phyloP scores from a whole-genome alignment of 2,888 invertebrate genomes.

The Cephus pygmeus region DNA sequence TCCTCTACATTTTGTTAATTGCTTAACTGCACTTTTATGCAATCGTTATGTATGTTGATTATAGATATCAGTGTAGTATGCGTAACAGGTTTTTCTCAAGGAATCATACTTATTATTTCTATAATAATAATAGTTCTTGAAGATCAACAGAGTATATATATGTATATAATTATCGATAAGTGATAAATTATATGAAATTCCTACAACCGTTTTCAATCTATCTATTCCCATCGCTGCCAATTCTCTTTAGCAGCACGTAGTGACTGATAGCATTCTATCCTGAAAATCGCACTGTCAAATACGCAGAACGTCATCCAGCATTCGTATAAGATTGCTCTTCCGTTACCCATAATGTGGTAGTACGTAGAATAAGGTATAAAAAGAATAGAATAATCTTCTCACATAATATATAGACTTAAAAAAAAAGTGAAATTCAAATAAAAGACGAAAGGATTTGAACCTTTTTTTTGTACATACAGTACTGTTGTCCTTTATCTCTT shows the following conservation, averaged over 20 bases:
- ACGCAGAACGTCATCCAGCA: neutral
- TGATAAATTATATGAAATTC: neutral
- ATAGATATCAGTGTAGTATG: neutral
- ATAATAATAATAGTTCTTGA: neutral
- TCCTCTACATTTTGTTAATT: neutral
- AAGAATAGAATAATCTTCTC: neutral
- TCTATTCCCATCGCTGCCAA: neutral
- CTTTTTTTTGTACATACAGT: neutral
- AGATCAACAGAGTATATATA: neutral
- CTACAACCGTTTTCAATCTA: neutral
- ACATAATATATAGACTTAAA: neutral
- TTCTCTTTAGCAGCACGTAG: neutral
- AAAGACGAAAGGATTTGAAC: neutral
- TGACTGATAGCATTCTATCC: neutral
- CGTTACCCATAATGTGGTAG: neutral
- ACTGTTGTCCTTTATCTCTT: neutral
- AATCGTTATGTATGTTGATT: neutral
- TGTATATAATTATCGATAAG: neutral
- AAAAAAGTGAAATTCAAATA: neutral
- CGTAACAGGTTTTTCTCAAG: neutral
- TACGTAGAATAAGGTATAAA: neutral
- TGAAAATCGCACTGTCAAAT: neutral
- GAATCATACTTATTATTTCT: neutral
- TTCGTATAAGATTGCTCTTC: neutral
- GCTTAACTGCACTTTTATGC: neutral